Percentiles rank a stretch among this genome's conserved stretches.
phyloP scores from a whole-genome alignment of 2,113 vertebrate species.

The Carassius carassius region DNA sequence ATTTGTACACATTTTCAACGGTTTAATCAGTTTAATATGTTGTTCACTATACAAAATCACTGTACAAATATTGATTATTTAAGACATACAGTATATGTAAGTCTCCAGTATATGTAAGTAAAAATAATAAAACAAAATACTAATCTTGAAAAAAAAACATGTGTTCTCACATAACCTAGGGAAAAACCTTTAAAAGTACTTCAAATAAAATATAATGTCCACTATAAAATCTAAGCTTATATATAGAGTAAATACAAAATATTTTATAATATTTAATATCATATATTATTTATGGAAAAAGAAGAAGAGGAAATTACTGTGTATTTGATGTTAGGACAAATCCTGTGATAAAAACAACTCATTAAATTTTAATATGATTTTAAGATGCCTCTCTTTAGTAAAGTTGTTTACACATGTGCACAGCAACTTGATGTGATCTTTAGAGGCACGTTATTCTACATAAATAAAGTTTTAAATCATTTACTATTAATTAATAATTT shows the following conservation, averaged over 20 bases:
- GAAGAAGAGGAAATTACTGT: rapidly evolving
- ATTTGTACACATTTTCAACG: background rate
- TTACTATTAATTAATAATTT: background rate
- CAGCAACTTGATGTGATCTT: background rate
- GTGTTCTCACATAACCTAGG: background rate
- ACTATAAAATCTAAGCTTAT: background rate
- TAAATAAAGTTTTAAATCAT: background rate
- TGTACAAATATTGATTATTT: background rate
- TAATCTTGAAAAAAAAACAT: background rate
- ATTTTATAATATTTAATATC: background rate
- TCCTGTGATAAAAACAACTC: background rate
- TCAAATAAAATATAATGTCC: background rate
- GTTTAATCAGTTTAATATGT: background rate
- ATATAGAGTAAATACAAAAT: background rate
- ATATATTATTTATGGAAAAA: background rate
- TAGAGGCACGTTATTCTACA: background rate
- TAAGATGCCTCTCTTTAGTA: background rate
- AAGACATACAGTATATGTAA: background rate
- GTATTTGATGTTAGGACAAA: background rate
- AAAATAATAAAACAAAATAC: background rate
- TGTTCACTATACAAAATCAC: background rate
- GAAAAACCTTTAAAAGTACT: background rate
- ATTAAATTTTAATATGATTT: background rate
- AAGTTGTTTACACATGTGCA: background rate
- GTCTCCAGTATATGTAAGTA: background rate